These are phyloP conservation scores for Fistularia tabacaria DNA, from an alignment of 2,797 vertebrate species.

Conservation along the genomic window DNA sequence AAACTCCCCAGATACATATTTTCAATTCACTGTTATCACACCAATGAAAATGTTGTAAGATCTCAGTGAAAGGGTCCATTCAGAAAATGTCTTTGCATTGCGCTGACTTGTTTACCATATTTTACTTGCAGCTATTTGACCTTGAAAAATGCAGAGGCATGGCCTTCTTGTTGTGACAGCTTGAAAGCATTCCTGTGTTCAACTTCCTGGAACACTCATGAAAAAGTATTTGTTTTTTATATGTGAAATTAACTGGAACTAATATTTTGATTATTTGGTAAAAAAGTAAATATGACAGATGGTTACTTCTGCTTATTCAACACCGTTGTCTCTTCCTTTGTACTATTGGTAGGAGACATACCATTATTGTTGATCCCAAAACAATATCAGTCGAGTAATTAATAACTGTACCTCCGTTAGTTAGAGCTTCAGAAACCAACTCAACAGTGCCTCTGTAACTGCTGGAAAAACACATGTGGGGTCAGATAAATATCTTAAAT, in stretches of 20 bases:
- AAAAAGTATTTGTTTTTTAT: conserved; percentile 18
- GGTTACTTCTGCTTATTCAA: conserved; percentile 4
- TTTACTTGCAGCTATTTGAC: too few relatives aligned
- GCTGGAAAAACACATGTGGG: not conserved
- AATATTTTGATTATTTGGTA: conserved; percentile 15
- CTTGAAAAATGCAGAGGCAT: too few relatives aligned
- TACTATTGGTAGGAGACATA: conserved; percentile 3
- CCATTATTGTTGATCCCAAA: conserved; percentile 11
- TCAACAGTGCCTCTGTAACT: not conserved
- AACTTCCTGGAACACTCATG: conserved; percentile 10
- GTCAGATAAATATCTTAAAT: not conserved
- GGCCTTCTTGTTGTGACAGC: conserved; percentile 20
- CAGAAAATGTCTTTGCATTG: too few relatives aligned
- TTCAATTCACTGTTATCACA: too few relatives aligned
- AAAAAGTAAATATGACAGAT: conserved; percentile 24
- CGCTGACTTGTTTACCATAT: too few relatives aligned
- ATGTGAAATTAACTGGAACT: conserved; percentile 16
- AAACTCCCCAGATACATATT: too few relatives aligned
- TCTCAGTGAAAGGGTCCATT: too few relatives aligned
- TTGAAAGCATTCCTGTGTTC: conserved; percentile 44
- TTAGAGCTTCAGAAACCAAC: conserved; percentile 1
- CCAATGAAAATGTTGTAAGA: too few relatives aligned
- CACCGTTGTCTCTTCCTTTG: conserved; percentile 2
- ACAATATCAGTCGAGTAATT: not conserved
- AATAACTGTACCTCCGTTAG: conserved; percentile 5